phyloP scores from a whole-genome alignment of 2,888 invertebrate species.

The Psococerastis gibbosa region DNA sequence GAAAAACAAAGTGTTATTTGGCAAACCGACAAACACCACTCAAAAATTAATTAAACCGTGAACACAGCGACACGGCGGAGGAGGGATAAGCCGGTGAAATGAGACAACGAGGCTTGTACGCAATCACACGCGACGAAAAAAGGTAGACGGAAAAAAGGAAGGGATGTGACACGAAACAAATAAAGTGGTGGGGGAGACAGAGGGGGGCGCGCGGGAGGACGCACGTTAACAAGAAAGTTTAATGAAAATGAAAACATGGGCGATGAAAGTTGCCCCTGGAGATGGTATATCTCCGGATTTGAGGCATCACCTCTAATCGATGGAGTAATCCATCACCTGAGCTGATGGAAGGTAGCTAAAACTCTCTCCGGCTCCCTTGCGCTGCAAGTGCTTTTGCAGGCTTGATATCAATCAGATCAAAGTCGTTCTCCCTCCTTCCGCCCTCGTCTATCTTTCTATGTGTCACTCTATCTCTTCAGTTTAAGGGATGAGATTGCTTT shows the following conservation, averaged over 20 bases:
- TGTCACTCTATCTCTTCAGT: not conserved
- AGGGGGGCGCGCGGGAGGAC: not conserved
- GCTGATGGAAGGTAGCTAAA: conserved; percentile 15
- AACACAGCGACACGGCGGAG: too few species aligned
- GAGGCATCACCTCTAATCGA: conserved; percentile 20
- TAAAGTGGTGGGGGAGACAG: not conserved
- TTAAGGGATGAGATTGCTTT: too few species aligned
- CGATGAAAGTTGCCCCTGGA: conserved; percentile 9
- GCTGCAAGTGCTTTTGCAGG: not conserved
- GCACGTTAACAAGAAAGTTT: conserved; percentile 3
- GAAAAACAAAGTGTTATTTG: too few species aligned
- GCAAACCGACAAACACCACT: too few species aligned
- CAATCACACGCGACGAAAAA: too few species aligned
- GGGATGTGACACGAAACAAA: conserved; percentile 2
- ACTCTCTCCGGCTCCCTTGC: conserved; percentile 1
- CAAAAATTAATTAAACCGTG: too few species aligned
- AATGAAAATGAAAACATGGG: conserved; percentile 10
- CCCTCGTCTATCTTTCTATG: not conserved
- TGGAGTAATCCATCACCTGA: conserved; percentile 20
- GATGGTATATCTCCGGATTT: conserved; percentile 7
- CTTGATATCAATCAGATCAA: not conserved
- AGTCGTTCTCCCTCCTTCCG: conserved; percentile 1
- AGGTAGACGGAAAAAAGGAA: not conserved
- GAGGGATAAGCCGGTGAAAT: too few species aligned
- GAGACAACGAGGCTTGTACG: too few species aligned